phyloP scores from a whole-genome alignment of 2,113 vertebrate species.

The Polyodon spathula region DNA sequence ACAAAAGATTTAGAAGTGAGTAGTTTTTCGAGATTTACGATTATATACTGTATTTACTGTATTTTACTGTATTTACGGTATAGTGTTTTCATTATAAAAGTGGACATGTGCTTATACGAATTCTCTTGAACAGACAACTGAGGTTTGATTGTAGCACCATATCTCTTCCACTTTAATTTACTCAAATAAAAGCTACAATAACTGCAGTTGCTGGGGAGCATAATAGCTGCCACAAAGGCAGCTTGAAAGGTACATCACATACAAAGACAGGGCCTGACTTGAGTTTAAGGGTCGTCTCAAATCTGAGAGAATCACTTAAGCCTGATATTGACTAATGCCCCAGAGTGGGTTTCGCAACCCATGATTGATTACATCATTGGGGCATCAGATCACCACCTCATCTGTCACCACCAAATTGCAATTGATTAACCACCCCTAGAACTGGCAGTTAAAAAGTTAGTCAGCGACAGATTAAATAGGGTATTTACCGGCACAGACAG shows the following conservation, averaged over 20 bases:
- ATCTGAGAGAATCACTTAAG: background rate
- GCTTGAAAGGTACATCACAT: background rate
- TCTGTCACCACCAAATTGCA: background rate
- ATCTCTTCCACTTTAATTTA: background rate
- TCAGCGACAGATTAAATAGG: too few species aligned
- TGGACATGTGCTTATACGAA: background rate
- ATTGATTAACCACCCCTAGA: too few species aligned
- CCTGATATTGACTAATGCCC: slow-evolving; percentile 1
- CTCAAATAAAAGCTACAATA: background rate
- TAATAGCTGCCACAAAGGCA: background rate
- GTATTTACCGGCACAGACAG: too few species aligned
- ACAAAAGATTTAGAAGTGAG: too few species aligned
- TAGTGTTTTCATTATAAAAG: background rate
- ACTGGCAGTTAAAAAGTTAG: too few species aligned
- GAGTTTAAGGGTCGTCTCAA: background rate
- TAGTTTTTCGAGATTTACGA: too few species aligned
- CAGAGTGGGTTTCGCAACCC: background rate
- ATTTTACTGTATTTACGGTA: too few species aligned
- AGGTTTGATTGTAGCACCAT: background rate
- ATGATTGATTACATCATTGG: background rate
- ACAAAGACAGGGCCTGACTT: background rate
- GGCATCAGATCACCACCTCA: background rate
- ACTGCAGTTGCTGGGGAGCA: background rate
- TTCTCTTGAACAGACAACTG: background rate
- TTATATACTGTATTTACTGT: too few species aligned